These are phyloP conservation scores for Edolisoma coerulescens DNA, from an alignment of 2,113 vertebrate genomes.

Conservation along the genomic window DNA sequence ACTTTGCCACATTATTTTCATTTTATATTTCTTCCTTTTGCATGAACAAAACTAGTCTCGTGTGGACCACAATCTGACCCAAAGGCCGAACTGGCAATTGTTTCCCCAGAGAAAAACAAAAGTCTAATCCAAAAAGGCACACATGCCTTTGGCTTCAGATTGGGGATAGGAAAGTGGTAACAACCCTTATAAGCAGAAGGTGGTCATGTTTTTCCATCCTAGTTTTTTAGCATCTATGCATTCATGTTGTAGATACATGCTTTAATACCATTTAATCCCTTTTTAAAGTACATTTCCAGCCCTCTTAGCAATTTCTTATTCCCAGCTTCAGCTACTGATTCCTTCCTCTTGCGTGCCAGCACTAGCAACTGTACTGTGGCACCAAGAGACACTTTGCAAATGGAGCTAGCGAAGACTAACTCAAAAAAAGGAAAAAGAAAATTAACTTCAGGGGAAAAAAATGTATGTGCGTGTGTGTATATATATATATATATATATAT, in stretches of 20 bases:
- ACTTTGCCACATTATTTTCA: not conserved
- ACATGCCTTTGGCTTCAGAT: not conserved
- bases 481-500: rapidly evolving
- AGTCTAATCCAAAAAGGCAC: not conserved
- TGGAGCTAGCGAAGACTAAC: not conserved
- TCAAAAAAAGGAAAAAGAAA: not conserved
- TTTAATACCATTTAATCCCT: not conserved
- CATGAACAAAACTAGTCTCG: not conserved
- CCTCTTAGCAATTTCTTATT: not conserved
- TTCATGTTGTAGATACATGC: not conserved
- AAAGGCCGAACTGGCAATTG: not conserved
- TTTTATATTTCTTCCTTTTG: not conserved
- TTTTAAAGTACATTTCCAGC: not conserved
- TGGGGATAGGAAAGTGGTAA: not conserved
- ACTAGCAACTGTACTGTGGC: not conserved
- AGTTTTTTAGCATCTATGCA: not conserved
- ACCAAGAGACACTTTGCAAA: not conserved
- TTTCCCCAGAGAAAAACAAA: not conserved
- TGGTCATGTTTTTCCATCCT: not conserved
- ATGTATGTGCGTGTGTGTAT: no score
- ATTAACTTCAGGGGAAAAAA: not conserved
- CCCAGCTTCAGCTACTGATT: not conserved
- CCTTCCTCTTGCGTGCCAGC: not conserved
- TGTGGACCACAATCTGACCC: not conserved
- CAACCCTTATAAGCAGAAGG: not conserved